Evolutionary conservation across 2,113 vertebrate species (phyloP).

Genomic region (Tenebrosternarchus preto): DNA sequence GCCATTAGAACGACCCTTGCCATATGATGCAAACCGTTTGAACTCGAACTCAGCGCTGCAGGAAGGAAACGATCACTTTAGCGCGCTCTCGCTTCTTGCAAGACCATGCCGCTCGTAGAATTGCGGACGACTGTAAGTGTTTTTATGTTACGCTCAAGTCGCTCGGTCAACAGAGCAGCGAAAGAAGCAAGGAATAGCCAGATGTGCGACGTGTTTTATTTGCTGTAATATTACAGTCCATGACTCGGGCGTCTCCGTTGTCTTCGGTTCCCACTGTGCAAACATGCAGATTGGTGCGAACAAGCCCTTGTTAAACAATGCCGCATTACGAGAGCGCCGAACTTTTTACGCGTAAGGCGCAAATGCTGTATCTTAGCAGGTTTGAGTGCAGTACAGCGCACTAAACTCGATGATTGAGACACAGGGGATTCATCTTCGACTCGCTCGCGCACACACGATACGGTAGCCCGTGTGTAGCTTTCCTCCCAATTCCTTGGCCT

Average conservation of each 20-base stretch:
- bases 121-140: background rate
- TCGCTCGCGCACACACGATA: constrained; percentile 59
- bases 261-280: constrained; percentile 23
- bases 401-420: constrained; percentile 42
- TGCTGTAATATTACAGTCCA: background rate
- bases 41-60: background rate
- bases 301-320: constrained; percentile 34
- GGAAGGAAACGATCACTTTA: constrained; percentile 40
- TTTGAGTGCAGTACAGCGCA: constrained; percentile 68
- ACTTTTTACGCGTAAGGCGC: constrained; percentile 38
- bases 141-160: constrained; percentile 15
- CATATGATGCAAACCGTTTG: constrained; percentile 28
- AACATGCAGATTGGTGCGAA: constrained; percentile 13
- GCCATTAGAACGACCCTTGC: constrained; percentile 12
- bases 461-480: constrained; percentile 55
- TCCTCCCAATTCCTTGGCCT: constrained; percentile 3
- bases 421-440: constrained; percentile 62
- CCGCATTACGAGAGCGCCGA: constrained; percentile 41
- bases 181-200: background rate
- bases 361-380: constrained; percentile 67
- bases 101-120: constrained; percentile 13
- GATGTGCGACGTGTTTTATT: constrained; percentile 35
- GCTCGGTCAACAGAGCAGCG: constrained; percentile 11
- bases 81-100: constrained; percentile 8
- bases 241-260: constrained; percentile 19